Percentiles rank a stretch among this genome's conserved stretches.
Conservation (phyloP, 2,797 vertebrate species). For the Tachyglossus aculeatus region DNA sequence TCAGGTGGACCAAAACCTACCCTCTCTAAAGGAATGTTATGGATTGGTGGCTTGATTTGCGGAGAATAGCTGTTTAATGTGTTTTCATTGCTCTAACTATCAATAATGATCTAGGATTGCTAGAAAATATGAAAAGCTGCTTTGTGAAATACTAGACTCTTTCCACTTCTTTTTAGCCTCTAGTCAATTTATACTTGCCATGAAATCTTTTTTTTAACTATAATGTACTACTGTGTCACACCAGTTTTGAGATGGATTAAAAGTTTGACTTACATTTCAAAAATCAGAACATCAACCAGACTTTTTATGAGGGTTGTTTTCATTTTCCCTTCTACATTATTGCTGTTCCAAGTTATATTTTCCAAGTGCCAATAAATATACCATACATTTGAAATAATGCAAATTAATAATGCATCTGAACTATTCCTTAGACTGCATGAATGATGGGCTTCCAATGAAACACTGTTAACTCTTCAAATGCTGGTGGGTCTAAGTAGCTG, state of each 20-base stretch:
- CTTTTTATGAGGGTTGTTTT: conserved; percentile 35
- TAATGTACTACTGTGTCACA: conserved; percentile 23
- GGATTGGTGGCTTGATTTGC: conserved; percentile 12
- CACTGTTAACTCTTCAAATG: conserved; percentile 40
- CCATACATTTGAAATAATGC: conserved; percentile 30
- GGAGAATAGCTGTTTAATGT: conserved; percentile 19
- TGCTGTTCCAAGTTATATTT: conserved; percentile 5
- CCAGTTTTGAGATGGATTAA: conserved; percentile 9
- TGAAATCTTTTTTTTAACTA: conserved; percentile 32
- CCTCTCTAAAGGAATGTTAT: conserved; percentile 20
- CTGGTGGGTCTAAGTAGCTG: too few relatives aligned
- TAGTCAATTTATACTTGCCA: conserved; percentile 33
- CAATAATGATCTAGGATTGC: conserved; percentile 25
- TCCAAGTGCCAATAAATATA: neutral
- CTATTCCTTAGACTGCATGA: conserved; percentile 34
- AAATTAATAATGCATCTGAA: conserved; percentile 31
- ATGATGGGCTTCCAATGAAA: conserved; percentile 2
- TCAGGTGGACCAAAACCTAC: conserved; percentile 35
- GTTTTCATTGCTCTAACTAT: conserved; percentile 52
- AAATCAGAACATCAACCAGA: conserved; percentile 39
- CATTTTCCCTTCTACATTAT: conserved; percentile 28
- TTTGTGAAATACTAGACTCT: conserved; percentile 38
- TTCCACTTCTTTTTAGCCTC: neutral
- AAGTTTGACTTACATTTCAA: conserved; percentile 34
- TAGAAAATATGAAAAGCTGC: conserved; percentile 43